Evolutionary conservation across 2,888 invertebrate genomes (phyloP), one percentile per base, ranked within the genome.

Genomic region (Agrotis segetum): DNA sequence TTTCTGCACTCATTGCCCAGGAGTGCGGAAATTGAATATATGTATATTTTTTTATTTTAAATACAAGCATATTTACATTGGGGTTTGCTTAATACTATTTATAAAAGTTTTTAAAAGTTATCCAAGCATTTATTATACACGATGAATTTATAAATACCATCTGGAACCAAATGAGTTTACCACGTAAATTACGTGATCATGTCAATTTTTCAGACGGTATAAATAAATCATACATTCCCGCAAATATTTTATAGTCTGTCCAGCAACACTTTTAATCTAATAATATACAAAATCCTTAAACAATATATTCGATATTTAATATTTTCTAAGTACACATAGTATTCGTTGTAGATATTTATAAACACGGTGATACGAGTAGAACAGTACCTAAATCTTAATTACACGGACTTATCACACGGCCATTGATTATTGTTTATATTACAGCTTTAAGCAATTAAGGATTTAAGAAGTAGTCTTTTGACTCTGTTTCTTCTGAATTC

Each of bases 1-100:
- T 92, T 92, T 93, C 90, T 92, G 90, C 85, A 94, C 90, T 93
- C 92, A 96, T 96, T 96, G 96, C 96, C 96, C 96, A 67, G 63
- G 92, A 95, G 89, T 92, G 91, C 90, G 93, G 90, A 93, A 93
- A 93, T 89, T 89, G 88, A 87, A 81, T 75, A 83, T 81, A 87
- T 77, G 11, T 11, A 40, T 40, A 40, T 40, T 40, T 40, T 0
- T 40, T 11, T 40, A 40, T 40, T 60, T 66, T 72, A 69, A 71
- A 59, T 74, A 70, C 16, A 82, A 85, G 72, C 70, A 21, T 86
- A 82, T 77, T 71, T 86, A 89, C 88, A 88, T 79, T 77, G 87
- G 88, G 87, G 88, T 89, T 89, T 85, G 87, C 90, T 85, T 88
- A 88, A 67, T 13, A n/a, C 47, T 78, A 77, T 62, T 61, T 59